A percentile compares a stretch with the other conserved stretches of the same genome.
These are phyloP conservation scores for Nannospalax galili DNA, from an alignment of 2,113 vertebrate species.

Conservation along the genomic window DNA sequence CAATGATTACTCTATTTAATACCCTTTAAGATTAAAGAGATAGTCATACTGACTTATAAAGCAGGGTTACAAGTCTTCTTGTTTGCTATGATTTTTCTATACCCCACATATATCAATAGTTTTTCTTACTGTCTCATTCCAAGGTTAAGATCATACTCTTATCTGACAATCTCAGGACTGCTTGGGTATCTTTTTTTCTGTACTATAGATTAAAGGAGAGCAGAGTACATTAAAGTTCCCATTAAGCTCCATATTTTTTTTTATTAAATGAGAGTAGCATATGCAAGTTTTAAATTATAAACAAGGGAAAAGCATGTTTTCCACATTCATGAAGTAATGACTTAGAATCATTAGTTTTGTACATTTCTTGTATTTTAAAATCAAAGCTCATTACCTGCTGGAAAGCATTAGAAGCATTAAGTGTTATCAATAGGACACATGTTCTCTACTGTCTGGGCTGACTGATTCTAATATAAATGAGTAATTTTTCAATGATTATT, in stretches of 20 bases:
- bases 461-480: background rate
- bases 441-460: background rate
- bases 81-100: background rate
- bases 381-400: background rate
- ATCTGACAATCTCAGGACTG: background rate
- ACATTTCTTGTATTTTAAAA: background rate
- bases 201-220: background rate
- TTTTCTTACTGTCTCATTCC: background rate
- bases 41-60: background rate
- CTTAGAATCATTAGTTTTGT: background rate
- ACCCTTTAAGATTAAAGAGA: background rate
- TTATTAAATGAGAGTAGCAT: background rate
- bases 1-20: background rate
- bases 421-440: background rate
- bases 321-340: background rate
- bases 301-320: background rate
- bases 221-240: background rate
- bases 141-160: background rate
- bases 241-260: background rate
- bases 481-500: background rate
- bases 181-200: background rate
- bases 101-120: background rate
- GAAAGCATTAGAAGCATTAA: background rate
- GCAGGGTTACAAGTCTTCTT: background rate
- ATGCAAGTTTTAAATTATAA: background rate